Evolutionary conservation across 2,113 vertebrate genomes (phyloP), one percentile per base, ranked within the genome.

Genomic region (Nothoprocta pentlandii): DNA sequence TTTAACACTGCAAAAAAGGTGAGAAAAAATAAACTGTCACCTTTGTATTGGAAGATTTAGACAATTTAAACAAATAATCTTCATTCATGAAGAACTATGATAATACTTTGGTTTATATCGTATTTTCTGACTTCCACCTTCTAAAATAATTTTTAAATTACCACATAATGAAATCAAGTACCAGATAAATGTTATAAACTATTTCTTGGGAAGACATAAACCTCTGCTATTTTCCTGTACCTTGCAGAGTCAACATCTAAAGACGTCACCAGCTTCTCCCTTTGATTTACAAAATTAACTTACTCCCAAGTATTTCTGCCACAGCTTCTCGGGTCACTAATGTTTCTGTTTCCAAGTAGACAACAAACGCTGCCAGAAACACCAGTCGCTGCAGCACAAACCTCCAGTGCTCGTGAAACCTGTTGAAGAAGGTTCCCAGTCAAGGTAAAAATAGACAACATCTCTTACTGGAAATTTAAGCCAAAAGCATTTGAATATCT

Each of bases 371-470:
- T 21, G 99, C 98, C 94, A 99, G 96, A 95, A 99, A 99, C 26
- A 98, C 98, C 95, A 99, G 68, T 22, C 99, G 98, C 96, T 99
- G 99, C 88, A 99, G 96, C 58, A 99, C 99, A 93, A 99, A 99
- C 88, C 99, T 97, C 99, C 99, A 99, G 93, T 99, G 99, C 83
- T 99, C 99, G 8, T 99, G 99, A 96, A 99, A 99, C 97, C 99
- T 99, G 93, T 76, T 22, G 4, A 76, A 67, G 34, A 82, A 80
- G 78, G 82, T 25, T 67, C 12, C 69, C 74, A n/a, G 10, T 20
- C 59, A 67, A n/a, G 23, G 59, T 21, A 81, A 20, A 51, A 75
- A 21, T 15, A 62, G 63, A 23, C 23, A 28, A 71, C 14, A 16
- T 42, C 54, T 62, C 6, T 34, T 77, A n/a, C 25, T 41, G 44